Evolutionary conservation across 1,140 invertebrate genomes (phyloP).

Genomic region (Whitmania pigra): DNA sequence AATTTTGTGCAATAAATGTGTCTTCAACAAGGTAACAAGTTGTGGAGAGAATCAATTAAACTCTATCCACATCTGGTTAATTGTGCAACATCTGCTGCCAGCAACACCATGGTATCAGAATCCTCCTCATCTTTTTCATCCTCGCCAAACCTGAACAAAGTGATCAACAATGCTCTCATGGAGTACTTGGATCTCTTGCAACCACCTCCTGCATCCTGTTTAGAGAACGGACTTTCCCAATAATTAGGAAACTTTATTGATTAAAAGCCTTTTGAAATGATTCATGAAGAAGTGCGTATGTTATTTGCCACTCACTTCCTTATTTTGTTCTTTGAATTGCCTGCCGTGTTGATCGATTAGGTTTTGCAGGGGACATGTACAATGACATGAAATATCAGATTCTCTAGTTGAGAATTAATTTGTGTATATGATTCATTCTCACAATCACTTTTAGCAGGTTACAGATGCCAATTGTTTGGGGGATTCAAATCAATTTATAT

Average conservation of each 20-base stretch:
- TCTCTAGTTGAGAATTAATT: no score
- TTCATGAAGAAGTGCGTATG: no score
- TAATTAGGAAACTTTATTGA: background rate
- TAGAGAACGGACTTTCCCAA: background rate
- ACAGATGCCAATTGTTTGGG: no score
- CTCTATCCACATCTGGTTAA: conserved; percentile 80
- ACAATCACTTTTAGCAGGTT: no score
- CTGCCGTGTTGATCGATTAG: no score
- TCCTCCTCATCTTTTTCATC: conserved; percentile 27
- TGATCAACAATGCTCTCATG: conserved; percentile 68
- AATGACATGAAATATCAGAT: no score
- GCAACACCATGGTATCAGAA: background rate
- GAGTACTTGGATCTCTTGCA: conserved; percentile 74
- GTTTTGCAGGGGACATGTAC: no score
- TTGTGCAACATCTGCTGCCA: conserved; percentile 53
- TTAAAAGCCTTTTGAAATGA: no score
- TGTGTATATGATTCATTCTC: no score
- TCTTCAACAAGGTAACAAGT: conserved; percentile 61
- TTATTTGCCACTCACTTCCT: no score
- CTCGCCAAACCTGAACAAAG: conserved; percentile 58
- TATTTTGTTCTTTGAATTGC: no score
- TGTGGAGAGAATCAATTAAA: conserved; percentile 81
- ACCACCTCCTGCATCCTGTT: conserved; percentile 39
- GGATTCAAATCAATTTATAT: no score
- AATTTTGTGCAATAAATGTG: background rate